Evolutionary conservation across 2,888 invertebrate species (phyloP).

Genomic region (Scelioninae gen. 1): DNA sequence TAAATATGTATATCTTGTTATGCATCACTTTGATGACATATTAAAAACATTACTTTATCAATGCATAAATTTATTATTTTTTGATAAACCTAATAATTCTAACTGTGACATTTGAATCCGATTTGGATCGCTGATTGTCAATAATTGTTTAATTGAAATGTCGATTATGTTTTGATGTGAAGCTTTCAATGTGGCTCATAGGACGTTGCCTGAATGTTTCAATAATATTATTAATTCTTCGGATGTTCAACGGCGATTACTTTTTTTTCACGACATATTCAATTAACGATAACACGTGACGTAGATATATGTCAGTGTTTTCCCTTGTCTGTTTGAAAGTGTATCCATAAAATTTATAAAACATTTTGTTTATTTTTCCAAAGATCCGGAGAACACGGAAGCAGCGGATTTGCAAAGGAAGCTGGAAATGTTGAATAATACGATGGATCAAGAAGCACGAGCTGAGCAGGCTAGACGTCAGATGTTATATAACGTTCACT

Average conservation of each 20-base stretch:
- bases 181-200: slow-evolving; percentile 63
- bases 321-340: background rate
- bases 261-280: slow-evolving; percentile 22
- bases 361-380: slow-evolving; percentile 77
- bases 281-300: slow-evolving; percentile 42
- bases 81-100: background rate
- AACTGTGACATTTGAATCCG: background rate
- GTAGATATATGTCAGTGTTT: slow-evolving; percentile 48
- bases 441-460: slow-evolving; percentile 93
- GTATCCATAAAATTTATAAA: slow-evolving; percentile 44
- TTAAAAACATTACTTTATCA: slow-evolving; percentile 2
- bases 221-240: slow-evolving; percentile 29
- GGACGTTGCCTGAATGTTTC: slow-evolving; percentile 59
- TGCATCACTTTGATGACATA: slow-evolving; percentile 1
- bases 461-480: slow-evolving; percentile 91
- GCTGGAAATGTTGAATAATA: slow-evolving; percentile 94
- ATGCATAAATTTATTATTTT: background rate
- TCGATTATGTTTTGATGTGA: slow-evolving; percentile 55
- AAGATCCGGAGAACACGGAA: slow-evolving; percentile 94
- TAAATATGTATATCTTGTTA: slow-evolving; percentile 30
- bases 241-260: slow-evolving; percentile 37
- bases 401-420: slow-evolving; percentile 95
- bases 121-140: slow-evolving; percentile 3
- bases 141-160: slow-evolving; percentile 47
- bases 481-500: slow-evolving; percentile 91